A percentile compares a stretch with the other conserved stretches of the same genome.
Evolutionary conservation across 1,140 invertebrate genomes (phyloP).

Genomic region (Protaetia brevitarsis): DNA sequence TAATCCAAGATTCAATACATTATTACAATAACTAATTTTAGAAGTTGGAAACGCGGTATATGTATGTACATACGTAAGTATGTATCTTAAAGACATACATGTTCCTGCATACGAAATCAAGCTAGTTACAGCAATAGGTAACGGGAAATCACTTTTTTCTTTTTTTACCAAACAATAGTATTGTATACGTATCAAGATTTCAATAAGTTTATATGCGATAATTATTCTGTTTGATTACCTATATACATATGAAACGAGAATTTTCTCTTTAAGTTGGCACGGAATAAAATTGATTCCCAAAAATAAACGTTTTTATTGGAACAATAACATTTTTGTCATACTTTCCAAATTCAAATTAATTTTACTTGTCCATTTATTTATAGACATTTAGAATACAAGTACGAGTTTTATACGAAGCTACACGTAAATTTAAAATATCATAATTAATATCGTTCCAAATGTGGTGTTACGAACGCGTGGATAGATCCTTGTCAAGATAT

Average conservation of each 20-base stretch:
- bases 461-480: background rate
- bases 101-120: conserved; percentile 1
- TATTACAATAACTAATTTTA: conserved; percentile 4
- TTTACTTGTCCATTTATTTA: too few species aligned
- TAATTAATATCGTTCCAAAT: conserved; percentile 16
- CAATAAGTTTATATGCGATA: background rate
- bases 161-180: background rate
- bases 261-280: too few species aligned
- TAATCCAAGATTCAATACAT: conserved; percentile 10
- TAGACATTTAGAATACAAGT: too few species aligned
- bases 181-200: background rate
- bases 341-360: background rate
- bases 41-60: too few species aligned
- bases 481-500: conserved; percentile 19
- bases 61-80: too few species aligned
- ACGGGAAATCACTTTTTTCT: background rate
- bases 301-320: too few species aligned
- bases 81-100: conserved; percentile 1
- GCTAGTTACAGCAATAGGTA: background rate
- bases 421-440: conserved; percentile 8
- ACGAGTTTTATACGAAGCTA: too few species aligned
- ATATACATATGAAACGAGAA: too few species aligned
- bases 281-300: too few species aligned
- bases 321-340: too few species aligned
- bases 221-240: too few species aligned